Evolutionary conservation across 2,888 invertebrate species (phyloP), one percentile per base, ranked within the genome.

Genomic region (Calephelis perditalis): DNA sequence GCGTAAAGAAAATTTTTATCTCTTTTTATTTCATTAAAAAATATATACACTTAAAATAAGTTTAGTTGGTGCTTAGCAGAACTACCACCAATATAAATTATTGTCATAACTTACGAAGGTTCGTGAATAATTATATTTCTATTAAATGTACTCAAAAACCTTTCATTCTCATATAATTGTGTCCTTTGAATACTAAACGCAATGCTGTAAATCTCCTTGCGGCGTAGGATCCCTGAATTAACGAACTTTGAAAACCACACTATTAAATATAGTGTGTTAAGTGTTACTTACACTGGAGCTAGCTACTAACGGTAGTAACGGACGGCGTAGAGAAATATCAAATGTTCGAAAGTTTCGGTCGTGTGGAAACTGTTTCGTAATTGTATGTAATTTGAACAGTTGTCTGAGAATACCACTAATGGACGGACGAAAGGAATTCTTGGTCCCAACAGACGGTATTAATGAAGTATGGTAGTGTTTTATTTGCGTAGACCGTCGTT

Each of bases 361-460:
- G 73, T 66, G 66, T 68, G 71, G 71, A 76, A 77, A 77, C 77
- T 73, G 76, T 79, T 78, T 71, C 73, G 74, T 77, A 82, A 85
- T 83, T 82, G 79, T 77, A 78, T 71, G 79, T 79, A 82, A 84
- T 84, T 84, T 82, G 77, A 76, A 74, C 68, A 72, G 73, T 68
- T 76, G 71, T 70, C 67, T 74, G 73, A 74, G 78, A 72, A 80
- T 26, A 81, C 74, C 71, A 69, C 78, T 82, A 83, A 84, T 83
- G 81, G 76, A 71, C 70, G 72, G 66, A 62, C 67, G 77, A 76
- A 78, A 77, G 73, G 70, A 73, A 71, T 69, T 69, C 62, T 61
- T 10, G 45, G 59, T 12, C 12, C 54, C 35, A 11, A 44, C 59
- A 54, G 43, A 35, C 49, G 10, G 15, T 59, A 54, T 52, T 59